Evolutionary conservation across 2,888 invertebrate species (phyloP).

Genomic region (Parasteatoda lunata): DNA sequence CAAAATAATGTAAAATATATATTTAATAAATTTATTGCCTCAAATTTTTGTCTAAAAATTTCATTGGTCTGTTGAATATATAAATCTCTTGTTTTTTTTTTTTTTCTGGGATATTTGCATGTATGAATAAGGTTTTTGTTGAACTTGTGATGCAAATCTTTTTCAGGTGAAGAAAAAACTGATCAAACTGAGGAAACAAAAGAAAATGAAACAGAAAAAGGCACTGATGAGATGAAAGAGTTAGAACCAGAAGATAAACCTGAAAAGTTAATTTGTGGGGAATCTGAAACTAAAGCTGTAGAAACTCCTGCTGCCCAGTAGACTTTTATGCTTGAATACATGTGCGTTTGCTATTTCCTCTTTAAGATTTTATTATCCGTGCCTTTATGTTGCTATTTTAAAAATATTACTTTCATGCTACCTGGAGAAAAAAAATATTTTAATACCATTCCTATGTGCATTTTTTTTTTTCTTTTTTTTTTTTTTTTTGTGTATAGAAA

Average conservation of each 20-base stretch:
- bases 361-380: slow-evolving; percentile 36
- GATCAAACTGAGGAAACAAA: slow-evolving; percentile 42
- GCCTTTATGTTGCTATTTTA: slow-evolving; percentile 64
- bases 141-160: background rate
- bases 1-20: no score
- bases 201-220: slow-evolving; percentile 51
- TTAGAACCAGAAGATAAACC: slow-evolving; percentile 69
- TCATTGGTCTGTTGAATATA: no score
- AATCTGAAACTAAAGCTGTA: slow-evolving; percentile 41
- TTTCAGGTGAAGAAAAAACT: slow-evolving; percentile 47
- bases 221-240: slow-evolving; percentile 52
- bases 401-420: slow-evolving; percentile 11
- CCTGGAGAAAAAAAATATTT: background rate
- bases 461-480: background rate
- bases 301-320: slow-evolving; percentile 50
- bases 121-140: background rate
- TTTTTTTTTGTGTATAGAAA: background rate
- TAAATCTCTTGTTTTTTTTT: no score
- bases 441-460: background rate
- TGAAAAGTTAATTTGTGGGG: slow-evolving; percentile 51
- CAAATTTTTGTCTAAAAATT: no score
- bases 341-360: slow-evolving; percentile 37
- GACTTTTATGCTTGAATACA: slow-evolving; percentile 5
- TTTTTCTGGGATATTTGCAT: no score
- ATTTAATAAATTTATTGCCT: no score